These are phyloP conservation scores for Machimus atricapillus DNA, from an alignment of 2,888 invertebrate species.

Conservation along the genomic window DNA sequence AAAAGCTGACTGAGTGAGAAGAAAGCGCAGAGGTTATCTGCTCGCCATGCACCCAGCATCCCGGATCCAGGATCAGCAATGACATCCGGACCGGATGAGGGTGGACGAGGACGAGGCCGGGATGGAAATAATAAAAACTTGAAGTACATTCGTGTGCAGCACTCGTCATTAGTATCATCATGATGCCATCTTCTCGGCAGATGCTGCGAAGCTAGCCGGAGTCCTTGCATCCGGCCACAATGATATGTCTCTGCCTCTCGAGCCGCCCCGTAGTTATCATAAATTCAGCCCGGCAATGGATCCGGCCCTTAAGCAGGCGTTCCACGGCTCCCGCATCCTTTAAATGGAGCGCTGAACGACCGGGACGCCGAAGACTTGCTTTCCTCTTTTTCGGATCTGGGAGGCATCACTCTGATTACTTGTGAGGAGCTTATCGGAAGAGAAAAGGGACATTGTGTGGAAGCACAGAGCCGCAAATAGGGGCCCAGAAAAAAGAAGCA, in stretches of 20 bases:
- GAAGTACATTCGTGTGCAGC: conserved; percentile 31
- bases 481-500: conserved; percentile 20
- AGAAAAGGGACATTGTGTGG: conserved; percentile 35
- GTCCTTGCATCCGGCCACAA: conserved; percentile 4
- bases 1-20: conserved; percentile 38
- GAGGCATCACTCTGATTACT: conserved; percentile 29
- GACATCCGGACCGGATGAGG: conserved; percentile 10
- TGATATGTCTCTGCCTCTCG: conserved; percentile 16
- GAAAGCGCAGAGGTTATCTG: conserved; percentile 29
- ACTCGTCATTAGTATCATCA: conserved; percentile 38
- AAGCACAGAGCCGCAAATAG: conserved; percentile 36
- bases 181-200: conserved; percentile 10
- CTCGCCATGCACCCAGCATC: not conserved
- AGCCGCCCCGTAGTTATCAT: not conserved
- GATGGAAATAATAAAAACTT: conserved; percentile 36
- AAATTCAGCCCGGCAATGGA: not conserved
- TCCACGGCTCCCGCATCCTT: conserved; percentile 19
- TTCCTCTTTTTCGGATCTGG: conserved; percentile 22
- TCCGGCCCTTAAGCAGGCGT: conserved; percentile 14
- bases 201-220: not conserved
- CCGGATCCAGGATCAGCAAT: not conserved
- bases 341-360: not conserved
- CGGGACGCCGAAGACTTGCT: not conserved
- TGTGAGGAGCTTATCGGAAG: conserved; percentile 38
- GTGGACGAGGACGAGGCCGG: not conserved